Evolutionary conservation across 2,797 vertebrate species (phyloP), one percentile per base, ranked within the genome.

Genomic region (Sebastes wilsoni): DNA sequence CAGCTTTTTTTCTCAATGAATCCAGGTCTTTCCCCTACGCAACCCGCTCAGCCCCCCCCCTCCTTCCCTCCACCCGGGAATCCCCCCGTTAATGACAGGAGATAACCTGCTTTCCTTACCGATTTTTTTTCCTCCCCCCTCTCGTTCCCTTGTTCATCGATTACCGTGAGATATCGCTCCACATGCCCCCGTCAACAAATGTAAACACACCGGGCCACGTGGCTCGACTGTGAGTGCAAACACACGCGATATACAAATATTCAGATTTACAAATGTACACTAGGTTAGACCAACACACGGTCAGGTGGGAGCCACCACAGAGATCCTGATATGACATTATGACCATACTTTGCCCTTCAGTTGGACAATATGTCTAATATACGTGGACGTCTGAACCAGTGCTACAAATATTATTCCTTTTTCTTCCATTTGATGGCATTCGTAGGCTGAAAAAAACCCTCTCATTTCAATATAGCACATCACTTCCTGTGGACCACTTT

Each of bases 41-140:
- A 60, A 38, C 64, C 9, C 23, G 72, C 91, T 38, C 36, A 36
- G 34, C 89, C 89, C 68, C 84, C 32, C 46, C 18, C 88, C 77
- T 32, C 73, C 72, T 42, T 13, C 83, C 82, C 81, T 88, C 88
- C 84, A 77, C 81, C 18, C 86, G 95, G 96, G 96, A 96, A 95
- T 95, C 96, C 96, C 94, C 94, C 93, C 90, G 83, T 95, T 96
- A 96, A 96, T 95, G 96, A 95, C 94, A 89, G 92, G 94, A 96
- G 95, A 96, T 96, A 96, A 96, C 95, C 96, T 92, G 96, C 95
- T 96, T 96, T 96, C 95, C 96, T 96, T 96, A 96, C 95, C 94
- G 95, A 96, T 96, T 92, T 93, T 95, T 85, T 95, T 85, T 78
- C 76, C 80, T 80, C 60, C 73, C 59, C 68, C 72, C 56, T 11